These are phyloP conservation scores for Hofmannophila pseudospretella DNA, from an alignment of 2,888 invertebrate species.

Conservation along the genomic window DNA sequence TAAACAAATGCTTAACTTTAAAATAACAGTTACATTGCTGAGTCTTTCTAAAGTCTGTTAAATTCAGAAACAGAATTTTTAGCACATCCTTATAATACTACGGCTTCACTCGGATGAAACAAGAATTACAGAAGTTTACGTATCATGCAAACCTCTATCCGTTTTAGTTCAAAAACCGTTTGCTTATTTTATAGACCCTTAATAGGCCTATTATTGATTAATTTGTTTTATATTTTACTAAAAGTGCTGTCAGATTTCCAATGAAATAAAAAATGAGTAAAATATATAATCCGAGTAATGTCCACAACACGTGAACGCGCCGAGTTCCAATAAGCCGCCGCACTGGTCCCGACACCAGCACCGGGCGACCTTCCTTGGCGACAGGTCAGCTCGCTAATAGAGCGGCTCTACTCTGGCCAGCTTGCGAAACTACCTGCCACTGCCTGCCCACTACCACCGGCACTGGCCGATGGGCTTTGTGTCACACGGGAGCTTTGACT, in stretches of 20 bases:
- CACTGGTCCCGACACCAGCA: conserved; percentile 47
- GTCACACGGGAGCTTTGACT: background rate
- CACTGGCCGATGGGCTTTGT: background rate
- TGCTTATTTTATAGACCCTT: too few species aligned
- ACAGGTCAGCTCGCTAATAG: conserved; percentile 61
- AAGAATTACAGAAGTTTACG: too few species aligned
- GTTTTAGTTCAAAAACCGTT: too few species aligned
- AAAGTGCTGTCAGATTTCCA: background rate
- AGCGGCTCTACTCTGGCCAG: conserved; percentile 21
- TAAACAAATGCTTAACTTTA: too few species aligned
- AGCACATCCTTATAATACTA: too few species aligned
- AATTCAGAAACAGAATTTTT: too few species aligned
- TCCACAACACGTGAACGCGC: conserved; percentile 11
- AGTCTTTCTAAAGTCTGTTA: too few species aligned
- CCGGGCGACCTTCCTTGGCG: conserved; percentile 66
- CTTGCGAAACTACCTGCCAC: conserved; percentile 28
- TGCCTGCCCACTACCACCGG: conserved; percentile 4
- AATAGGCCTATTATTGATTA: too few species aligned
- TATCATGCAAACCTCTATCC: too few species aligned
- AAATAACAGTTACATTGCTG: too few species aligned
- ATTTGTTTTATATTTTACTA: too few species aligned
- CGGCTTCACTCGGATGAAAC: too few species aligned
- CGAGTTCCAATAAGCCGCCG: conserved; percentile 48
- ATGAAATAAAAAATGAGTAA: background rate
- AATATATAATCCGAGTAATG: conserved; percentile 3